These are phyloP conservation scores for Platalea minor DNA, from an alignment of 2,797 vertebrate species.

Conservation along the genomic window DNA sequence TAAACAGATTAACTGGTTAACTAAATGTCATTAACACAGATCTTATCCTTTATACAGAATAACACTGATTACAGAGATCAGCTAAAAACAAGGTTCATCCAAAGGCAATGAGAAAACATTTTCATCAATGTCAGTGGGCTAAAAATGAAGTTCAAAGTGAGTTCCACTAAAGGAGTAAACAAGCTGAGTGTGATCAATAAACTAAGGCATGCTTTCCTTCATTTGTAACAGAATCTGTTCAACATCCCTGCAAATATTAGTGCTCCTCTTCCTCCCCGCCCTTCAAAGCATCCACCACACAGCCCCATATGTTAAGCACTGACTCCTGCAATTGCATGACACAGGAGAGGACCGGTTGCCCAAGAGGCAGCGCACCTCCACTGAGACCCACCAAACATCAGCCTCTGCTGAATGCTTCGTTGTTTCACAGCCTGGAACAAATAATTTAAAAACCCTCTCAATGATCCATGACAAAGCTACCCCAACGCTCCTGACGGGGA, in stretches of 20 bases:
- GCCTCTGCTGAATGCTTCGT: neutral
- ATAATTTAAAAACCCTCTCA: neutral
- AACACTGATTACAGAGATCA: neutral
- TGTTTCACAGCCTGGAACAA: neutral
- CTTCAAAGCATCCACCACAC: neutral
- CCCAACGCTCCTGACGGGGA: neutral
- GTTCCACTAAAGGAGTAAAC: neutral
- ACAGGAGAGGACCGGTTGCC: neutral
- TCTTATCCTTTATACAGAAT: neutral
- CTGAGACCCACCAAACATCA: neutral
- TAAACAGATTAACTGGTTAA: constrained; percentile 16
- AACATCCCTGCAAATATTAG: neutral
- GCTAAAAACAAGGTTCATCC: neutral
- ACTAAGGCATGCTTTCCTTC: neutral
- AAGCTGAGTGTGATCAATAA: neutral
- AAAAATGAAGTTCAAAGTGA: neutral
- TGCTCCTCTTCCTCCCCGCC: neutral
- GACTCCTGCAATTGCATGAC: neutral
- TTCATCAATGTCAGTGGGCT: neutral
- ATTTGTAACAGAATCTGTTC: neutral
- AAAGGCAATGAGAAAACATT: neutral
- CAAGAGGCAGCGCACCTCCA: neutral
- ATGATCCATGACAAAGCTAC: neutral
- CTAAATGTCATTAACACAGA: neutral
- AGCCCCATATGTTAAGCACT: neutral